Percentiles rank a stretch among this genome's conserved stretches.
Conservation (phyloP, 2,888 invertebrate genomes). For the Cremastinae sp. region DNA sequence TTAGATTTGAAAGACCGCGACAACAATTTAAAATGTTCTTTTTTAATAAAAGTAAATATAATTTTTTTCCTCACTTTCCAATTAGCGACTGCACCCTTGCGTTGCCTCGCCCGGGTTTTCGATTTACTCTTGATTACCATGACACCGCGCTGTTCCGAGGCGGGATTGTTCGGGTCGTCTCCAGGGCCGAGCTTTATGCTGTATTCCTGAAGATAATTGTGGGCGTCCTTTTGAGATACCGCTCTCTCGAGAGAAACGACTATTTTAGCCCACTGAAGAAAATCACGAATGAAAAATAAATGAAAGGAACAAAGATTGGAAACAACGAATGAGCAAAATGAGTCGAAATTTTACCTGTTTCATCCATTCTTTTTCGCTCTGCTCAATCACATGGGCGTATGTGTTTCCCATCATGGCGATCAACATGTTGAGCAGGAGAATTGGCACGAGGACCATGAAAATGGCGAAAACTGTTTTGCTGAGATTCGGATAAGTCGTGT, state of each 20-base stretch:
- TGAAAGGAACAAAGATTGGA: not conserved
- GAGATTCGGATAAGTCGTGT: constrained; percentile 94
- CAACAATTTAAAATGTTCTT: no score
- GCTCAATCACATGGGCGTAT: constrained; percentile 97
- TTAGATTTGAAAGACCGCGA: no score
- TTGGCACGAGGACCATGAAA: constrained; percentile 99
- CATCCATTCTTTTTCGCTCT: constrained; percentile 99
- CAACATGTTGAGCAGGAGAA: constrained; percentile 96
- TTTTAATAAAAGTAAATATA: not conserved
- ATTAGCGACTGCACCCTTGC: constrained; percentile 96
- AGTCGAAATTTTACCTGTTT: constrained; percentile 86
- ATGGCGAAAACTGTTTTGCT: constrained; percentile 98
- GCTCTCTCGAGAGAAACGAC: constrained; percentile 97
- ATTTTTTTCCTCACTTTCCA: constrained; percentile 90
- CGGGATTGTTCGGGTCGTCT: constrained; percentile 86
- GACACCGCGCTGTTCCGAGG: constrained; percentile 93
- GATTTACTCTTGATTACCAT: constrained; percentile 99
- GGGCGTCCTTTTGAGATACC: constrained; percentile 93
- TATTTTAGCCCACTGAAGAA: constrained; percentile 97
- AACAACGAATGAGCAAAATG: no score
- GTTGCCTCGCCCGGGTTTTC: constrained; percentile 96
- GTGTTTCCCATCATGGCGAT: constrained; percentile 99
- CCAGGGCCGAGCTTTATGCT: constrained; percentile 94
- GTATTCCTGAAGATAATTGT: constrained; percentile 95
- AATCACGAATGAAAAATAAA: constrained; percentile 1